Conservation (phyloP, 2,888 invertebrate species). For the Acrobeloides nanus region DNA sequence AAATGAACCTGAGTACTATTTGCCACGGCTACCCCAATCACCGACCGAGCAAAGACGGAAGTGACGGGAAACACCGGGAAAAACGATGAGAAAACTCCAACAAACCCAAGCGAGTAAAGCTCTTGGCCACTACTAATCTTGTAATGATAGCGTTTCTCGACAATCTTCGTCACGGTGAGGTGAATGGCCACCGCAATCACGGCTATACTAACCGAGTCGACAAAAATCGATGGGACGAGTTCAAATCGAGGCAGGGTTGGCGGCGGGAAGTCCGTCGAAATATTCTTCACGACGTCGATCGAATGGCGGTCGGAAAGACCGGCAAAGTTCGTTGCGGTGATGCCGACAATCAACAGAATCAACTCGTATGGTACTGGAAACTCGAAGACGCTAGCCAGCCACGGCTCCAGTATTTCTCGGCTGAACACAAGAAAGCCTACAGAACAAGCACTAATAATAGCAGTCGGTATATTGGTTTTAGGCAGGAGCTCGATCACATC, state of each 20-base stretch:
- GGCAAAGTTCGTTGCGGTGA: conserved; percentile 50
- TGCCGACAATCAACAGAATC: conserved; percentile 46
- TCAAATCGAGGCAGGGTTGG: conserved; percentile 46
- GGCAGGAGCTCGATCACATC: conserved; percentile 33
- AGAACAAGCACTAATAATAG: conserved; percentile 39
- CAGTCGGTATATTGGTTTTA: conserved; percentile 32
- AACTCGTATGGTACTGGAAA: conserved; percentile 50
- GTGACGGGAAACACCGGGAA: conserved; percentile 52
- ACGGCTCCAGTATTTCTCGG: conserved; percentile 41
- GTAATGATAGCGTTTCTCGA: conserved; percentile 49
- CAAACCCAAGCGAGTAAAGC: conserved; percentile 50
- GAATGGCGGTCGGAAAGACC: conserved; percentile 42
- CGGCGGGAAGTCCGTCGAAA: conserved; percentile 50
- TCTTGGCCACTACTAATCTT: conserved; percentile 49
- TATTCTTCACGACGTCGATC: conserved; percentile 46
- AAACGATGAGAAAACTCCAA: conserved; percentile 46
- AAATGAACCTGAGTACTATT: conserved; percentile 40
- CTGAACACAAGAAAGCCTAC: conserved; percentile 38
- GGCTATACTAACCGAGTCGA: conserved; percentile 42
- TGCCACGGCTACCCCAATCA: conserved; percentile 47
- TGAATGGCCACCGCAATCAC: conserved; percentile 49
- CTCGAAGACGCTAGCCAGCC: conserved; percentile 45
- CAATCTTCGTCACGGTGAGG: conserved; percentile 47
- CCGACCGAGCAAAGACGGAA: conserved; percentile 49
- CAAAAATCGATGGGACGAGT: conserved; percentile 40